A percentile compares a stretch with the other conserved stretches of the same genome.
Evolutionary conservation across 2,113 vertebrate species (phyloP).

Genomic region (Naja naja): DNA sequence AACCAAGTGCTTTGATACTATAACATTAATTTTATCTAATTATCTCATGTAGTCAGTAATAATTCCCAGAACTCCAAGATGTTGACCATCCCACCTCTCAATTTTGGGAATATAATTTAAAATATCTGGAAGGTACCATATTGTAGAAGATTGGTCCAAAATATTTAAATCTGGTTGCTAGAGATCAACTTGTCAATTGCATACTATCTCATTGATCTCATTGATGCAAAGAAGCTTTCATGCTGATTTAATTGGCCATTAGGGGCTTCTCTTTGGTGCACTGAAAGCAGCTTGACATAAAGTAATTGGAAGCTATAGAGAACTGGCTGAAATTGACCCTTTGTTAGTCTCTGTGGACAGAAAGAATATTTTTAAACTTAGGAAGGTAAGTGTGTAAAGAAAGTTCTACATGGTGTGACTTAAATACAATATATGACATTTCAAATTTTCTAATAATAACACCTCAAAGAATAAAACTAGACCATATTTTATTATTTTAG

Average conservation of each 20-base stretch:
- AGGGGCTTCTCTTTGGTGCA: not conserved
- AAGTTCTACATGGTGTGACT: not conserved
- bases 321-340: not conserved
- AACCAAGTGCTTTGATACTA: not conserved
- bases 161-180: not conserved
- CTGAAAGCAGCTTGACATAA: conserved; percentile 11
- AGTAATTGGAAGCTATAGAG: conserved; percentile 5
- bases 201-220: not conserved
- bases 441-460: not conserved
- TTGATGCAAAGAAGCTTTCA: not conserved
- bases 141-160: not conserved
- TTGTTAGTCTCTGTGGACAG: not conserved
- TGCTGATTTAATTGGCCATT: conserved; percentile 2
- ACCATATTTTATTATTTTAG: not conserved
- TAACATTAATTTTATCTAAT: not conserved
- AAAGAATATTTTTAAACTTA: not conserved
- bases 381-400: not conserved
- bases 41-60: not conserved
- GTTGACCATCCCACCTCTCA: not conserved
- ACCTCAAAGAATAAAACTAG: not conserved
- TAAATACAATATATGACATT: not conserved
- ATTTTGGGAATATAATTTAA: not conserved
- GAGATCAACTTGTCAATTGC: not conserved
- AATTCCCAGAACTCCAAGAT: not conserved
- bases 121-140: not conserved